Evolutionary conservation across 2,797 vertebrate genomes (phyloP).

Genomic region (Myotis myotis): DNA sequence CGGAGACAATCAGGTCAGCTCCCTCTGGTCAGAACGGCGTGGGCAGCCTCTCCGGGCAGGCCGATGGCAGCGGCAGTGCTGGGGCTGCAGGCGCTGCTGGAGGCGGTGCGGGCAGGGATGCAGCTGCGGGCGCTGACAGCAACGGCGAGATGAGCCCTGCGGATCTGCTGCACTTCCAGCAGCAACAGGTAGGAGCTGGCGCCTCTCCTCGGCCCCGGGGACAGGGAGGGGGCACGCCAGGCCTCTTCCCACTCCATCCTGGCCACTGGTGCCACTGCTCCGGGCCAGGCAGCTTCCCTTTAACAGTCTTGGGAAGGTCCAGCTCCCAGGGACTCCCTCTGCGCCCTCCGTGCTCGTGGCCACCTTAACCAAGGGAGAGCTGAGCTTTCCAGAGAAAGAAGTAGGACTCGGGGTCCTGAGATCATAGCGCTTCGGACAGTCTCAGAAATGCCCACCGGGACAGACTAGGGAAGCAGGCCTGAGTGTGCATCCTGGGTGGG

Average conservation of each 20-base stretch:
- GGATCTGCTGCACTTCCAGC: slow-evolving; percentile 97
- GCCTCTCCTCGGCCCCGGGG: neutral
- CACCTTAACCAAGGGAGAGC: neutral
- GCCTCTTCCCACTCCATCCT: neutral
- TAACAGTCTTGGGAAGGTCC: neutral
- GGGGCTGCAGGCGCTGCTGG: slow-evolving; percentile 85
- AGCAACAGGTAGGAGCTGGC: slow-evolving; percentile 92
- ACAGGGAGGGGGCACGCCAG: neutral
- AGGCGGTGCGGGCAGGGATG: slow-evolving; percentile 88
- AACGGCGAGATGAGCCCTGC: slow-evolving; percentile 97
- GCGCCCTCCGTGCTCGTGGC: neutral
- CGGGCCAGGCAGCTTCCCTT: neutral
- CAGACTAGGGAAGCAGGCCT: neutral
- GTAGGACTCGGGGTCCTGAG: neutral
- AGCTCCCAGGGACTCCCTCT: neutral
- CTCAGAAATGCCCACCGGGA: neutral
- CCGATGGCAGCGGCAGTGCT: slow-evolving; percentile 85
- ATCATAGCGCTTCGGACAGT: neutral
- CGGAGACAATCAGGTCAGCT: slow-evolving; percentile 98
- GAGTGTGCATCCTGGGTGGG: neutral
- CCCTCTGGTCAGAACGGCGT: slow-evolving; percentile 96
- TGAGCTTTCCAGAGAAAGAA: neutral
- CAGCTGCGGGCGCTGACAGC: slow-evolving; percentile 90
- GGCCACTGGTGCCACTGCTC: neutral
- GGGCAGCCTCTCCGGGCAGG: slow-evolving; percentile 95